Percentiles rank a stretch among this genome's conserved stretches.
phyloP scores from a whole-genome alignment of 1,140 invertebrate genomes.

The Vanessa atalanta region DNA sequence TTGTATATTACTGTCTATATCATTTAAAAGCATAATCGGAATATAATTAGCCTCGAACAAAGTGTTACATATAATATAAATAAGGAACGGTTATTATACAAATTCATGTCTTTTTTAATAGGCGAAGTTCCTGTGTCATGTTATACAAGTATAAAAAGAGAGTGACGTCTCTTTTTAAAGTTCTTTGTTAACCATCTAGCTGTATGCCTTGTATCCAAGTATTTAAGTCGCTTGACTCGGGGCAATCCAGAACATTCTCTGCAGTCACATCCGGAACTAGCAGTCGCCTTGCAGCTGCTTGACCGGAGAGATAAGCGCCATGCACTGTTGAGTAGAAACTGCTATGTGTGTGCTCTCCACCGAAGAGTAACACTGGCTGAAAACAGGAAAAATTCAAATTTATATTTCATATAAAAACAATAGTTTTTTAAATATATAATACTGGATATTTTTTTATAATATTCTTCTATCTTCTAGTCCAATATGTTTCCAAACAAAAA shows the following conservation, averaged over 20 bases:
- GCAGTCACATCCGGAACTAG: constrained; percentile 82
- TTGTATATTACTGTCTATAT: constrained; percentile 5
- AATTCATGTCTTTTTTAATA: constrained; percentile 31
- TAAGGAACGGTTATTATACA: constrained; percentile 2
- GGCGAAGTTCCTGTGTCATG: constrained; percentile 32
- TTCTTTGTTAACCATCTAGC: constrained; percentile 58
- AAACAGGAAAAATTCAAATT: constrained; percentile 29
- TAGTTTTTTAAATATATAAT: no score
- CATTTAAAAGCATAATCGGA: constrained; percentile 8
- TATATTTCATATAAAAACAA: background rate
- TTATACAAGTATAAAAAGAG: constrained; percentile 4
- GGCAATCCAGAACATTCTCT: constrained; percentile 84
- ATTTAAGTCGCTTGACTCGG: constrained; percentile 88
- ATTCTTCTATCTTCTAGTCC: no score
- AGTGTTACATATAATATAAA: background rate
- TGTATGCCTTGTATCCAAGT: constrained; percentile 91
- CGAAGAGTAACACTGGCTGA: constrained; percentile 92
- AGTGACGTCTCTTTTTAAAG: constrained; percentile 5
- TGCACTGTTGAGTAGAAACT: constrained; percentile 97
- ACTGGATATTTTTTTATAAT: no score
- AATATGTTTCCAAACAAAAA: no score
- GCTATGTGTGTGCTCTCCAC: constrained; percentile 96
- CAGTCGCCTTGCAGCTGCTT: constrained; percentile 90
- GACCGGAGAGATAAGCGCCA: constrained; percentile 94
- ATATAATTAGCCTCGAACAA: constrained; percentile 16